Base-by-base conservation (phyloP, 2,888 invertebrate species). In the Folsomia manolachei region DNA sequence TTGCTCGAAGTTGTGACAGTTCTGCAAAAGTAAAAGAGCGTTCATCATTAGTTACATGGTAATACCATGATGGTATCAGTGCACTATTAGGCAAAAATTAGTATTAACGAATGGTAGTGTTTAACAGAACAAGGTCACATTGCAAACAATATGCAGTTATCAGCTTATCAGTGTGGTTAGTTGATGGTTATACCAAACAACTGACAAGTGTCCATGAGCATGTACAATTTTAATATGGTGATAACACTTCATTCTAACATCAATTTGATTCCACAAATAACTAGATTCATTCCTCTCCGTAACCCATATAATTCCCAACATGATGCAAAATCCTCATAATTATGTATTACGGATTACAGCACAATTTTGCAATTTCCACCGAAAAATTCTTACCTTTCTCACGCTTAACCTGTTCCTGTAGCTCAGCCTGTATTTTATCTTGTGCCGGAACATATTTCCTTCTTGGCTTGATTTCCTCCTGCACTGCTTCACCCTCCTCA, bases 381-480 rank as follows among this genome's bases (percentile, higher is more conserved):
- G 19, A 14, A 2, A 53, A 53, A 26, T 23, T n/a, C 56, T 52
- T 67, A 78, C 78, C 78, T 73, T 75, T 76, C 72, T 78, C 78
- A 71, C 78, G 72, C 72, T 74, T 73, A 68, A 69, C 70, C 69
- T 76, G 66, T 26, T 78, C 78, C 39, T 75, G 67, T 56, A 78
- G 65, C 60, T 78, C 78, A 53, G 69, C 56, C 39, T 76, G 71
- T 63, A 78, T 78, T 69, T 78, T 78, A 66, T 78, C 75, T 60
- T 78, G 78, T 52, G 78, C 78, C 52, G 75, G 71, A 61, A 78
- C 65, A 62, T 78, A 78, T 56, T 75, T 73, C 69, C 74, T 64
- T 63, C 74, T 73, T 61, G 78, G 78, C 60, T 78, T 78, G 26
- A 68, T 70, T 11, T 69, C 73, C 39, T 72, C 75, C 19, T 72